A percentile compares a stretch with the other conserved stretches of the same genome.
phyloP scores from a whole-genome alignment of 1,140 invertebrate species.

The Colletes gigas region DNA sequence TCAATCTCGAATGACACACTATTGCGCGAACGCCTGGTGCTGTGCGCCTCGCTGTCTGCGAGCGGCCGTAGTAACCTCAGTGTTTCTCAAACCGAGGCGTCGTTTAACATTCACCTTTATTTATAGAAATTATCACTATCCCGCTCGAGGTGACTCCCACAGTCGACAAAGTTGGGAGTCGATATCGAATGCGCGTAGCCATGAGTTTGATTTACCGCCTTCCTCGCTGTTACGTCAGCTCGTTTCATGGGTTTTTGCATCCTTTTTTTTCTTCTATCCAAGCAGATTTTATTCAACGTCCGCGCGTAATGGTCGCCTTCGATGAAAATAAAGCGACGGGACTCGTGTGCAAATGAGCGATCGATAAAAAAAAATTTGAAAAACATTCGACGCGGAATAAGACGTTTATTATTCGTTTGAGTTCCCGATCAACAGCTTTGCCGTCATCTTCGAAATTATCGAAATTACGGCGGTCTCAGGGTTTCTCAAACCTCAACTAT shows the following conservation, averaged over 20 bases:
- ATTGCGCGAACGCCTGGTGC: constrained; percentile 47
- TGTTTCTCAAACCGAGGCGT: constrained; percentile 46
- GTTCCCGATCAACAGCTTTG: no score
- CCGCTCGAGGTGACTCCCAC: neutral
- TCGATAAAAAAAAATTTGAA: no score
- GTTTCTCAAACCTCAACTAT: no score
- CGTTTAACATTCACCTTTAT: no score
- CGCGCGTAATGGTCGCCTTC: neutral
- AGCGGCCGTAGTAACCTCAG: constrained; percentile 42
- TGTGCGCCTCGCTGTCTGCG: constrained; percentile 58
- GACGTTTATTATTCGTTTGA: no score
- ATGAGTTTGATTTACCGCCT: constrained; percentile 13
- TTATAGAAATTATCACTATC: neutral
- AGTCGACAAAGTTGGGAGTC: neutral
- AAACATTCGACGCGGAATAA: no score
- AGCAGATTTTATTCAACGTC: neutral
- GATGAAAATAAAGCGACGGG: neutral
- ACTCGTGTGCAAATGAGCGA: no score
- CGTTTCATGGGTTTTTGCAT: neutral
- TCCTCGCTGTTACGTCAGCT: neutral
- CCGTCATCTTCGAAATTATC: no score
- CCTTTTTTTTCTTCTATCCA: no score
- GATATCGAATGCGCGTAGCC: neutral
- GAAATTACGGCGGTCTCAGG: no score
- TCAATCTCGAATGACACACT: constrained; percentile 60